Conservation (phyloP, 2,113 vertebrate genomes). For the Trochalopteron elliotii region DNA sequence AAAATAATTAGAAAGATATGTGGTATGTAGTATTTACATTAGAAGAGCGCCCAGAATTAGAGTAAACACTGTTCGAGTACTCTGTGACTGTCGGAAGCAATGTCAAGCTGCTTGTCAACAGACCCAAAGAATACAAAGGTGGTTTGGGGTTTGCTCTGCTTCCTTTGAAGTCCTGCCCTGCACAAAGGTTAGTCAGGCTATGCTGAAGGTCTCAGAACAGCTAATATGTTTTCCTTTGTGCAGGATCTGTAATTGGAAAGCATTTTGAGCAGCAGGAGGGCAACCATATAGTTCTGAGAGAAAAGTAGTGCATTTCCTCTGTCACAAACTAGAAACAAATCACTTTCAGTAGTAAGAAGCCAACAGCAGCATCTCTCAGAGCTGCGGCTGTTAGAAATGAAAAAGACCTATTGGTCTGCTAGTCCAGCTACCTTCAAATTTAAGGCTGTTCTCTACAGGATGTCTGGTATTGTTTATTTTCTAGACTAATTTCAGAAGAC, state of each 20-base stretch:
- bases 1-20: neutral
- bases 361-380: constrained; percentile 13
- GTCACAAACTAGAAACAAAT: constrained; percentile 15
- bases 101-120: neutral
- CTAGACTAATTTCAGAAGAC: neutral
- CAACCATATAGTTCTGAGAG: neutral
- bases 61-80: neutral
- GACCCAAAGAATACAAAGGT: neutral
- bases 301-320: neutral
- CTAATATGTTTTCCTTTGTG: neutral
- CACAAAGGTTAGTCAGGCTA: neutral
- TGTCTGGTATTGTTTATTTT: neutral
- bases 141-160: neutral
- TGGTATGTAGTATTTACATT: neutral
- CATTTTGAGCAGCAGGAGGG: neutral
- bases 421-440: neutral
- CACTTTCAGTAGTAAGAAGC: neutral
- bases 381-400: neutral
- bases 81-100: neutral
- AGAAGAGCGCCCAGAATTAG: neutral
- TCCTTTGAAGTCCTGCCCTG: neutral
- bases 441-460: neutral
- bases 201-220: neutral
- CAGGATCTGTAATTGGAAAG: neutral
- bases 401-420: constrained; percentile 28